Percentiles rank a stretch among this genome's conserved stretches.
These are phyloP conservation scores for Melanocharis versteri DNA, from an alignment of 2,113 vertebrate species.

Conservation along the genomic window DNA sequence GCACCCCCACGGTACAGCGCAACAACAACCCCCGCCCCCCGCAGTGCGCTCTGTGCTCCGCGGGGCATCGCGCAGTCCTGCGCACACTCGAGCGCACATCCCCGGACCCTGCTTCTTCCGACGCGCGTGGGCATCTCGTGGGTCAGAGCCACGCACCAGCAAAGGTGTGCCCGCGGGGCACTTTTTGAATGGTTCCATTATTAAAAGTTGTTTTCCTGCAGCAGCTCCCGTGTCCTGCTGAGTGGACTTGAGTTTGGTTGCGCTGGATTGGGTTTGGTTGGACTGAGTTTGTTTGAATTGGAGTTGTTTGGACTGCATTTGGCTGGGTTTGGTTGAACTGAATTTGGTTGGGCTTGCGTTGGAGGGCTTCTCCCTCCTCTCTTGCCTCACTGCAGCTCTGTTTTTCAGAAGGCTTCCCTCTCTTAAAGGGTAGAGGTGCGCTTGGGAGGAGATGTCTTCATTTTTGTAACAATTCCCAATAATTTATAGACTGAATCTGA, in stretches of 20 bases:
- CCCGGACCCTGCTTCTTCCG: neutral
- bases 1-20: neutral
- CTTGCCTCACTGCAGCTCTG: neutral
- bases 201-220: neutral
- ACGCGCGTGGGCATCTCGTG: neutral
- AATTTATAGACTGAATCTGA: conserved; percentile 44
- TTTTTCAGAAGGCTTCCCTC: neutral
- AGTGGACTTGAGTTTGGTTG: neutral
- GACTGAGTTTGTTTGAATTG: neutral
- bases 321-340: neutral
- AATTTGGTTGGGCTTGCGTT: neutral
- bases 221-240: neutral
- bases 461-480: conserved; percentile 23
- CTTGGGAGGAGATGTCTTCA: neutral
- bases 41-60: neutral
- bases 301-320: neutral
- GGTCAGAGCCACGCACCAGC: neutral
- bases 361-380: neutral
- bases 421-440: neutral
- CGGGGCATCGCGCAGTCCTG: neutral
- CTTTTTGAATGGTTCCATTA: neutral
- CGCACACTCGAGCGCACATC: accelerated
- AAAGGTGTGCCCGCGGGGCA: neutral
- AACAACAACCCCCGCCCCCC: accelerated
- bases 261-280: neutral